These are phyloP conservation scores for Asteroscopus sphinx DNA, from an alignment of 2,888 invertebrate genomes.

Conservation along the genomic window DNA sequence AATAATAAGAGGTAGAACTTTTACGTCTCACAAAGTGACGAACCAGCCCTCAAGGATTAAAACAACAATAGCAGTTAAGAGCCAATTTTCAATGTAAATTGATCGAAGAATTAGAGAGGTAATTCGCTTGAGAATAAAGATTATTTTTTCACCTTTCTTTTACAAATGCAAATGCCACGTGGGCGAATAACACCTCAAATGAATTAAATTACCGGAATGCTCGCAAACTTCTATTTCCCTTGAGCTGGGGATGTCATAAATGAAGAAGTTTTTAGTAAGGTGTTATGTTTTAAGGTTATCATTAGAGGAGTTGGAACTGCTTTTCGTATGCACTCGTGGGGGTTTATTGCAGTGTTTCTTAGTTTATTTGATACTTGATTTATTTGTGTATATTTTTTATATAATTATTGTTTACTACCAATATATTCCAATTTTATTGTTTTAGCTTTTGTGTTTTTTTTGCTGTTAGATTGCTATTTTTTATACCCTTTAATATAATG, in stretches of 20 bases:
- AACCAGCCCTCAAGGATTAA: conserved; percentile 50
- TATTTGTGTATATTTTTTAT: too few species aligned
- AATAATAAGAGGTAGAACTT: conserved; percentile 46
- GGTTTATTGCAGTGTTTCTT: conserved; percentile 2
- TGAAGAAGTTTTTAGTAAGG: conserved; percentile 46
- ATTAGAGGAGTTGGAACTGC: conserved; percentile 37
- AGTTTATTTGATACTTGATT: neutral
- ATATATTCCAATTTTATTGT: too few species aligned
- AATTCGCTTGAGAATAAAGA: conserved; percentile 22
- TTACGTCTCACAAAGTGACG: conserved; percentile 53
- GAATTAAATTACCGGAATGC: conserved; percentile 40
- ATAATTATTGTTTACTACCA: too few species aligned
- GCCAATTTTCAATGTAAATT: conserved; percentile 58
- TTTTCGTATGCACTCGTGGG: conserved; percentile 14
- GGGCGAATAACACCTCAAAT: conserved; percentile 26
- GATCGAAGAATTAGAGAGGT: conserved; percentile 42
- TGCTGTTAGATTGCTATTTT: too few species aligned
- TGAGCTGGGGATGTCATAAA: conserved; percentile 12
- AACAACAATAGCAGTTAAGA: conserved; percentile 58
- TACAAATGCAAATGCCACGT: conserved; percentile 17
- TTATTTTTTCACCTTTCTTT: conserved; percentile 36
- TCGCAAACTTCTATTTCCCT: conserved; percentile 40
- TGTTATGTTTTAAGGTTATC: conserved; percentile 24
- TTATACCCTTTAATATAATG: too few species aligned
- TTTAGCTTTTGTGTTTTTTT: too few species aligned